These are phyloP conservation scores for Vidua chalybeata DNA, from an alignment of 2,113 vertebrate genomes.

Conservation along the genomic window DNA sequence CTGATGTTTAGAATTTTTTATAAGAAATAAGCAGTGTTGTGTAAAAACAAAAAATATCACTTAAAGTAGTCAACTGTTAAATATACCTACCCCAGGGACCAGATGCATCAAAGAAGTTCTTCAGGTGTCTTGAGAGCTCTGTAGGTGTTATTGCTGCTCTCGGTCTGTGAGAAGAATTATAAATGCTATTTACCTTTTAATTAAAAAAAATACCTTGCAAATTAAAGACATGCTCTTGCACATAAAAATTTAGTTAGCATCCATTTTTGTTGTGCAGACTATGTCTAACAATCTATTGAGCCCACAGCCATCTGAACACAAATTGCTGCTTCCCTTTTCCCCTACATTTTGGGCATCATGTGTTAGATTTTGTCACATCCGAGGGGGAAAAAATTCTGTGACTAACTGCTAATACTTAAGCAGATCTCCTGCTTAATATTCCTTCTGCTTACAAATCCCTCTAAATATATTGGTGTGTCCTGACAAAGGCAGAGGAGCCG, in stretches of 20 bases:
- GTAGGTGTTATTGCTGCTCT: constrained; percentile 68
- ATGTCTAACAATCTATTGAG: constrained; percentile 29
- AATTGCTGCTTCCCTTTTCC: background rate
- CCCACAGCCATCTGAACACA: constrained; percentile 22
- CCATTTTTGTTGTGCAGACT: constrained; percentile 58
- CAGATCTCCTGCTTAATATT: constrained; percentile 28
- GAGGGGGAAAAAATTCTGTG: background rate
- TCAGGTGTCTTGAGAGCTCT: constrained; percentile 48
- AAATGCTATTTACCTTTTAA: constrained; percentile 80
- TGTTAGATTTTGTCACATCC: constrained; percentile 38
- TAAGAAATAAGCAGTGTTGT: constrained; percentile 40
- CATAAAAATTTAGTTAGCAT: constrained; percentile 72
- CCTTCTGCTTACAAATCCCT: constrained; percentile 16
- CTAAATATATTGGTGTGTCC: constrained; percentile 45
- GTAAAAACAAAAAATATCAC: constrained; percentile 43
- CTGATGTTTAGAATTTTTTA: constrained; percentile 6
- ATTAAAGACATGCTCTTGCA: constrained; percentile 77
- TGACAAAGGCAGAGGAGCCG: constrained; percentile 48
- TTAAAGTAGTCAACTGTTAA: constrained; percentile 17
- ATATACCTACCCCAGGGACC: constrained; percentile 56
- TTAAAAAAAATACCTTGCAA: constrained; percentile 76
- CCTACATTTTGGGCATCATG: background rate
- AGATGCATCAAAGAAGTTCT: constrained; percentile 62
- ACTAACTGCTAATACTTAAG: constrained; percentile 49
- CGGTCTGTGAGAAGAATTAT: constrained; percentile 74